These are phyloP conservation scores for Cephus rjabovi DNA, from an alignment of 2,888 invertebrate species.

Conservation along the genomic window DNA sequence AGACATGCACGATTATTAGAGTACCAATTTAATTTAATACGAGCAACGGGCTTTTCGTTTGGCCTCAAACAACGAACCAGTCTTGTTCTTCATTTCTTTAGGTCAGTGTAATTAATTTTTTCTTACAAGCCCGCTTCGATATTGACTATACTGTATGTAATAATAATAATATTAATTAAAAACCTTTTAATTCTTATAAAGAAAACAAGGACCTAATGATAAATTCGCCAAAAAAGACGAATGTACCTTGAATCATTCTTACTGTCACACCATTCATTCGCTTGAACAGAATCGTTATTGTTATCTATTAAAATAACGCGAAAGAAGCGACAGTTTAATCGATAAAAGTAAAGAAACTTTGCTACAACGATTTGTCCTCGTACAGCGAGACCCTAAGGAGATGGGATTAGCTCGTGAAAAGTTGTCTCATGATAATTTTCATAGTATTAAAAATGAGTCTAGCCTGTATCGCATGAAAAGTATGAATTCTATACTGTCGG, in stretches of 20 bases:
- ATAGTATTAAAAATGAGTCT: conserved; percentile 7
- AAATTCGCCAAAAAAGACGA: background rate
- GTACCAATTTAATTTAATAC: background rate
- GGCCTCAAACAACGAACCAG: background rate
- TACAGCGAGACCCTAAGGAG: background rate
- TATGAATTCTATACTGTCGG: conserved; percentile 15
- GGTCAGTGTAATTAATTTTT: background rate
- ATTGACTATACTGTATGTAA: background rate
- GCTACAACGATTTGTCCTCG: background rate
- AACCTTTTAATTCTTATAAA: background rate
- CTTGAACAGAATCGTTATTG: no score
- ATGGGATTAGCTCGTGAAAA: background rate
- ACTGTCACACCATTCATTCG: no score
- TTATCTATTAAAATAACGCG: background rate
- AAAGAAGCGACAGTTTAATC: background rate
- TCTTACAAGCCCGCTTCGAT: background rate
- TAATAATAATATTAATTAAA: background rate
- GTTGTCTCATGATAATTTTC: background rate
- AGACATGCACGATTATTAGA: background rate
- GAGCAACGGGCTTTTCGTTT: background rate
- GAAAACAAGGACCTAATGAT: background rate
- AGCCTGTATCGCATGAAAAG: conserved; percentile 21
- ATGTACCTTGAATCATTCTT: background rate
- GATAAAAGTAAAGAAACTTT: background rate
- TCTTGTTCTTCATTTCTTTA: background rate